phyloP scores from a whole-genome alignment of 2,888 invertebrate genomes.

The Lasioglossum leucozonium region DNA sequence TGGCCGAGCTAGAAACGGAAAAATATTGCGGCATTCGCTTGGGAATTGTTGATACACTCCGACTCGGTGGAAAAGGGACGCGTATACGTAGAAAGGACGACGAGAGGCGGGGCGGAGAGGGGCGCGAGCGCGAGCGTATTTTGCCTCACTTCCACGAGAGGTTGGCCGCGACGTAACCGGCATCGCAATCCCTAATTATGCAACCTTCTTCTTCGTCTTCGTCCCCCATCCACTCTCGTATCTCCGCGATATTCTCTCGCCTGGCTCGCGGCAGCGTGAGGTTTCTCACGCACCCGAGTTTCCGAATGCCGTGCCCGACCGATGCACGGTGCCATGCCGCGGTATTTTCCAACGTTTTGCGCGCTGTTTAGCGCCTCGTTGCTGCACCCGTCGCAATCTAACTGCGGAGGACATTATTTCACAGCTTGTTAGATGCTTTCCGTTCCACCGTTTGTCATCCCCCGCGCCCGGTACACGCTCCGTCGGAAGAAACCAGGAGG shows the following conservation, averaged over 20 bases:
- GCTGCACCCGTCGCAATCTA: slow-evolving; percentile 17
- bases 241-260: slow-evolving; percentile 54
- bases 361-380: slow-evolving; percentile 50
- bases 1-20: slow-evolving; percentile 28
- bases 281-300: slow-evolving; percentile 81
- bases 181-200: slow-evolving; percentile 81
- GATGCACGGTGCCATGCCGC: slow-evolving; percentile 36
- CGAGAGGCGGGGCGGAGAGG: slow-evolving; percentile 34
- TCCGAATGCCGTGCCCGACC: slow-evolving; percentile 61
- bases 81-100: slow-evolving; percentile 55
- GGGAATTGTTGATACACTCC: slow-evolving; percentile 42
- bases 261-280: slow-evolving; percentile 61
- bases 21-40: slow-evolving; percentile 52
- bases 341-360: slow-evolving; percentile 62
- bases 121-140: slow-evolving; percentile 39
- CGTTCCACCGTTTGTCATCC: slow-evolving; percentile 35
- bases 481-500: slow-evolving; percentile 21
- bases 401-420: slow-evolving; percentile 37
- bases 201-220: slow-evolving; percentile 74
- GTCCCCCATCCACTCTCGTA: slow-evolving; percentile 35
- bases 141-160: slow-evolving; percentile 64
- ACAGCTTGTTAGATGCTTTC: slow-evolving; percentile 22
- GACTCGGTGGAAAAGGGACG: slow-evolving; percentile 36
- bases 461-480: not conserved
- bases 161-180: slow-evolving; percentile 64